phyloP scores from a whole-genome alignment of 2,797 vertebrate species.

The Spheniscus humboldti region DNA sequence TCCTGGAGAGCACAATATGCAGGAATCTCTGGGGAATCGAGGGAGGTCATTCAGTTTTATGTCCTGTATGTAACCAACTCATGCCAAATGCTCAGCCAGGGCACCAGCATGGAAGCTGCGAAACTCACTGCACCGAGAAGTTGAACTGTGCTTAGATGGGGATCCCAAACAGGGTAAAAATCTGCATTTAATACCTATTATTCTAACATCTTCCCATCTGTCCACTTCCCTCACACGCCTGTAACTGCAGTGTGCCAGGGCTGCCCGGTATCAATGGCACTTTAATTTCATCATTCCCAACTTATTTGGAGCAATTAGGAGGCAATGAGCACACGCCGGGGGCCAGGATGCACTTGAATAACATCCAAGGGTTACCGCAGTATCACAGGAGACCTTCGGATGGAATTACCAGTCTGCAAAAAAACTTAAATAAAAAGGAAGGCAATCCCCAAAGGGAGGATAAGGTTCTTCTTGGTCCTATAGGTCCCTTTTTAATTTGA shows the following conservation, averaged over 20 bases:
- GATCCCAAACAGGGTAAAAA: slow-evolving; percentile 14
- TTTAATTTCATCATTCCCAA: slow-evolving; percentile 66
- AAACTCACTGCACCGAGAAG: not conserved
- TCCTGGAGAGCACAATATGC: not conserved
- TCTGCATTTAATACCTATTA: slow-evolving; percentile 54
- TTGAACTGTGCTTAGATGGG: not conserved
- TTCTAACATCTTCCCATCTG: slow-evolving; percentile 56
- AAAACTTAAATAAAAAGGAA: slow-evolving; percentile 16
- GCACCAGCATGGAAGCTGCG: not conserved
- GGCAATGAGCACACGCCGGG: slow-evolving; percentile 26
- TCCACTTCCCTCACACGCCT: slow-evolving; percentile 3
- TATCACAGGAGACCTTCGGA: slow-evolving; percentile 20
- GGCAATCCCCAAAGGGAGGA: slow-evolving; percentile 3
- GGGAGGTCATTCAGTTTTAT: not conserved
- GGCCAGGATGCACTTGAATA: slow-evolving; percentile 53
- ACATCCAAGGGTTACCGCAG: slow-evolving; percentile 55
- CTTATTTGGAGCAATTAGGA: slow-evolving; percentile 67
- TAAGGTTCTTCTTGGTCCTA: not conserved
- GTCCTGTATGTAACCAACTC: not conserved
- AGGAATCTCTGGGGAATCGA: not conserved
- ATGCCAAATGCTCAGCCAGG: not conserved
- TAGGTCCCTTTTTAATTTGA: slow-evolving; percentile 37
- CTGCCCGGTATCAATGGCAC: slow-evolving; percentile 42
- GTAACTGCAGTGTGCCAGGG: not conserved
- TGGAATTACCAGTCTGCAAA: slow-evolving; percentile 7